Percentiles rank a stretch among this genome's conserved stretches.
phyloP scores from a whole-genome alignment of 2,797 vertebrate genomes.

The Chaetophractus vellerosus region DNA sequence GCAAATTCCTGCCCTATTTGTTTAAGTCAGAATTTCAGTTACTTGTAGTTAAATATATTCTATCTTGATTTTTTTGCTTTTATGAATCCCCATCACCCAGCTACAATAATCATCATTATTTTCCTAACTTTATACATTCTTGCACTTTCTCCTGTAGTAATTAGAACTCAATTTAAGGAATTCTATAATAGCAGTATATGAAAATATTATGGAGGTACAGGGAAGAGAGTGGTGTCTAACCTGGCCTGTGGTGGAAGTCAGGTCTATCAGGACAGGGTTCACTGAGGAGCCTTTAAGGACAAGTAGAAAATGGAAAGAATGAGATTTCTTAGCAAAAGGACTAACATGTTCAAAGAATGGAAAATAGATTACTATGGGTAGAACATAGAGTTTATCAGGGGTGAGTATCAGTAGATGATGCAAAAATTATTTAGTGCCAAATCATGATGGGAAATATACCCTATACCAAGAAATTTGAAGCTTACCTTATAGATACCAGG shows the following conservation, averaged over 20 bases:
- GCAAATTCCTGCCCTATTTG: background rate
- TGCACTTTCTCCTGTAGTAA: background rate
- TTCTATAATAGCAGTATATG: background rate
- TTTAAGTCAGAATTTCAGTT: constrained; percentile 54
- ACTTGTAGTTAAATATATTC: background rate
- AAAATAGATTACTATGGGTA: background rate
- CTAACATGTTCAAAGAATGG: background rate
- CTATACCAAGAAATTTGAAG: constrained; percentile 23
- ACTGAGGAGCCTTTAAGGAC: background rate
- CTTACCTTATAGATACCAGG: background rate
- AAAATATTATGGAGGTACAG: background rate
- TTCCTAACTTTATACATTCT: constrained; percentile 24
- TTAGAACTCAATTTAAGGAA: constrained; percentile 22
- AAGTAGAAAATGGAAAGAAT: background rate
- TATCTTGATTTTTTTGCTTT: background rate
- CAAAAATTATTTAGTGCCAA: background rate
- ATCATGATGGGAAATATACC: background rate
- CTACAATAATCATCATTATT: background rate
- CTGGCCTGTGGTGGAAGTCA: background rate
- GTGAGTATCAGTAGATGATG: background rate
- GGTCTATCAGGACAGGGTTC: background rate
- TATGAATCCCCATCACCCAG: background rate
- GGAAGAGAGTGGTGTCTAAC: background rate
- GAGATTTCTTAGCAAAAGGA: background rate
- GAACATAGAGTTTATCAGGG: constrained; percentile 15